Evolutionary conservation across 2,797 vertebrate genomes (phyloP), one percentile per base, ranked within the genome.

Genomic region (Scarus forsteni): DNA sequence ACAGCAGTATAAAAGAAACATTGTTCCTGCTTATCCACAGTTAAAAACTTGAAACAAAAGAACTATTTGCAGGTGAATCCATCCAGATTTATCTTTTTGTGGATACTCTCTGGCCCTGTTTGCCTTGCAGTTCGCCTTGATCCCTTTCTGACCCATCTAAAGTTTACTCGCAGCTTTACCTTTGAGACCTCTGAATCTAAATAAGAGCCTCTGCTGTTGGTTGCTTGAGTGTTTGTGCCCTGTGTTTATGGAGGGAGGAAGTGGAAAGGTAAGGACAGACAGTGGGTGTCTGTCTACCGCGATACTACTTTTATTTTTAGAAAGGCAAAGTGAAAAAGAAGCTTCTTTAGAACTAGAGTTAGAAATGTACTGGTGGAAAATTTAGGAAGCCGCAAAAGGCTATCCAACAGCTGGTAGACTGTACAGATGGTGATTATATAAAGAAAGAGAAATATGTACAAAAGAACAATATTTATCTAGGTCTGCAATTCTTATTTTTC

Each of bases 231-330:
- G 74, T 76, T 70, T 70, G 55, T 59, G 63, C 11, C 38, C 7
- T 48, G 67, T 73, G 69, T 79, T 68, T 75, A 54, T 70, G 46
- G 58, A 89, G 54, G 75, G 75, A 77, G 55, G 46, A 57, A 77
- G 73, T 0, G 45, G 68, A 74, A 65, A 72, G 59, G 69, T 79
- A 58, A 70, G 62, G 53, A 45, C 65, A 63, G 66, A 44, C 66
- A 73, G 62, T 58, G 73, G 64, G 67, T 72, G 71, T 81, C 79
- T 86, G 88, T 27, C 27, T 27, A 27, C 27, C 27, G 27, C 27
- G 27, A 27, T 27, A 27, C 27, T 27, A 2, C 27, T 27, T 27
- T 27, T 27, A 27, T 27, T 27, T 27, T 4, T 27, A 2, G 27
- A 27, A 2, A 27, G 27, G 27, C 27, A 27, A 27, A 27, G 27